Evolutionary conservation across 1,140 invertebrate genomes (phyloP).

Genomic region (Gonioctena quinquepunctata): DNA sequence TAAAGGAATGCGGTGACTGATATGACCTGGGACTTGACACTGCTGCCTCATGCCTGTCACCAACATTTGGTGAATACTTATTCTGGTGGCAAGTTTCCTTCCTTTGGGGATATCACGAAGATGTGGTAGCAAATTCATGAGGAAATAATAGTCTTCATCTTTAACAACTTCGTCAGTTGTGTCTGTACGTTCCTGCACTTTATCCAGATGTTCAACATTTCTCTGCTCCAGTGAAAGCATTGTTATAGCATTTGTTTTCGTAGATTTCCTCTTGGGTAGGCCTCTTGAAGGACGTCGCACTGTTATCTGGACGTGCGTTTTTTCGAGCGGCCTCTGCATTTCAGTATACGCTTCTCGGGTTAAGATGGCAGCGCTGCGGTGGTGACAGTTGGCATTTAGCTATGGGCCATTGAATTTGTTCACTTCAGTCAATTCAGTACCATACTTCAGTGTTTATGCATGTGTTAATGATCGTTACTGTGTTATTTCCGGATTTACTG

Average conservation of each 20-base stretch:
- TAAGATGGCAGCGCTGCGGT: too few species aligned
- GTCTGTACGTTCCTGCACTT: neutral
- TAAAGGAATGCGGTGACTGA: too few species aligned
- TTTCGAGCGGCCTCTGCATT: neutral
- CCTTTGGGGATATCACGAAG: slow-evolving; percentile 2
- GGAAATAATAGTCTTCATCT: neutral
- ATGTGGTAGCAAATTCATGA: slow-evolving; percentile 6
- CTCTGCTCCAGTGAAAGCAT: neutral
- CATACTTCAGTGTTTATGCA: too few species aligned
- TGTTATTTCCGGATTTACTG: too few species aligned
- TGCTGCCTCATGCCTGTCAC: too few species aligned
- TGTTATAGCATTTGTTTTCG: neutral
- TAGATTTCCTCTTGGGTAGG: neutral
- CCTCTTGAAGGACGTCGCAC: neutral
- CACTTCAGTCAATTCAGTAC: too few species aligned
- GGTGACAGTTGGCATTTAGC: too few species aligned
- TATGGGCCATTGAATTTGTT: too few species aligned
- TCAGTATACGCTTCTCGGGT: too few species aligned
- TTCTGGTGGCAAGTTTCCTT: neutral
- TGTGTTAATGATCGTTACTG: too few species aligned
- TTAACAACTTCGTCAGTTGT: neutral
- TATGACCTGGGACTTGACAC: too few species aligned
- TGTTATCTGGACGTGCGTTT: neutral
- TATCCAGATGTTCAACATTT: neutral
- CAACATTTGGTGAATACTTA: too few species aligned